A percentile compares a stretch with the other conserved stretches of the same genome.
Conservation (phyloP, 1,140 invertebrate genomes). For the Thalassaphorura encarpata region DNA sequence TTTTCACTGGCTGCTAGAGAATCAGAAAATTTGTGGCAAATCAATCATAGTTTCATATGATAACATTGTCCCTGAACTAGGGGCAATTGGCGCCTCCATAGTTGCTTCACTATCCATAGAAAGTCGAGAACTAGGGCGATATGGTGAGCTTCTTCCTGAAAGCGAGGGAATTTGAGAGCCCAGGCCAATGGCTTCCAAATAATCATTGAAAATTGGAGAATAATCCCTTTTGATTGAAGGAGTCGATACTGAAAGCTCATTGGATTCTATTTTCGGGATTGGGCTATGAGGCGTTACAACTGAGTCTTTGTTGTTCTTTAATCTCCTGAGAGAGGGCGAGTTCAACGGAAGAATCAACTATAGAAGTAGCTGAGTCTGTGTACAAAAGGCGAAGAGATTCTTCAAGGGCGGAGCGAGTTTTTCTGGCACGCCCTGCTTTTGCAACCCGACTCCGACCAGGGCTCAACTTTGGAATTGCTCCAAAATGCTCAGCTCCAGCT, state of each 20-base stretch:
- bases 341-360: no score
- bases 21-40: no score
- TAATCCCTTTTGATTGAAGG: no score
- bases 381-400: slow-evolving; percentile 26
- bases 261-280: slow-evolving; percentile 3
- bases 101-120: slow-evolving; percentile 38
- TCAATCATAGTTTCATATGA: no score
- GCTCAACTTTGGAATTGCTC: not conserved
- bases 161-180: no score
- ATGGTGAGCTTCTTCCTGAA: slow-evolving; percentile 35
- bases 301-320: no score
- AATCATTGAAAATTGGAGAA: no score
- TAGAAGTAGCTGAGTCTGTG: no score
- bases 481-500: not conserved
- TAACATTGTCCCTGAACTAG: slow-evolving; percentile 43
- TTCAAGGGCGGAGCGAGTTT: slow-evolving; percentile 21
- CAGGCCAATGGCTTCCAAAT: no score
- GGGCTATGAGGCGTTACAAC: no score
- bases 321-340: no score
- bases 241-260: no score
- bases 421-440: not conserved
- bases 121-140: slow-evolving; percentile 47
- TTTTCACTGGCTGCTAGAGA: slow-evolving; percentile 42
- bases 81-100: slow-evolving; percentile 42
- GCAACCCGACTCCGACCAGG: slow-evolving; percentile 1